phyloP scores from a whole-genome alignment of 2,888 invertebrate species.

The Andrena bicolor region DNA sequence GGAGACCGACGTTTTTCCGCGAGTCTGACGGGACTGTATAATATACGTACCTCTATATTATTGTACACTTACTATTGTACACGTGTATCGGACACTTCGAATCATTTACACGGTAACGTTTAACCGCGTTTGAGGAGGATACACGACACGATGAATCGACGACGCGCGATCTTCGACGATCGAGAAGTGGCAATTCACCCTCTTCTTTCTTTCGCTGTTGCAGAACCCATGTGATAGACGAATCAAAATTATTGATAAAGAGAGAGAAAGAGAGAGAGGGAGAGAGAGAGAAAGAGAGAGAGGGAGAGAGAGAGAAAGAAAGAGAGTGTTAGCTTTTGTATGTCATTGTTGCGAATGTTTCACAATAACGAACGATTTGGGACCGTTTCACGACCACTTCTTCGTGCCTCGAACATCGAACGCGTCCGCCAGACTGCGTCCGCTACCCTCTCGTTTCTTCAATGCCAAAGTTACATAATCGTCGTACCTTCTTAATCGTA shows the following conservation, averaged over 20 bases:
- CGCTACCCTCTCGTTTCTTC: slow-evolving; percentile 36
- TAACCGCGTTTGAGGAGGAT: slow-evolving; percentile 27
- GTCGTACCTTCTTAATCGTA: slow-evolving; percentile 30
- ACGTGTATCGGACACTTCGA: slow-evolving; percentile 28
- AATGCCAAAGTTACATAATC: slow-evolving; percentile 67
- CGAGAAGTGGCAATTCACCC: slow-evolving; percentile 5
- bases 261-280: neutral
- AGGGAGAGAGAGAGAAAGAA: no score
- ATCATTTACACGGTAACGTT: slow-evolving; percentile 7
- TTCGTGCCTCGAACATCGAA: slow-evolving; percentile 29
- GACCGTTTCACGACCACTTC: slow-evolving; percentile 19
- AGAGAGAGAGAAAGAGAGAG: no score
- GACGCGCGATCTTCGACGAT: slow-evolving; percentile 18
- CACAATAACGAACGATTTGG: neutral
- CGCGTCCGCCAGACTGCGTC: slow-evolving; percentile 19
- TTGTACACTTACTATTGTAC: slow-evolving; percentile 19
- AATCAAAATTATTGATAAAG: slow-evolving; percentile 44
- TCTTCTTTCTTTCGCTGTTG: neutral
- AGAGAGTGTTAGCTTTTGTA: slow-evolving; percentile 38
- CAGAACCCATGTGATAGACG: slow-evolving; percentile 38
- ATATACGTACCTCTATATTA: slow-evolving; percentile 56
- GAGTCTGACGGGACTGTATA: slow-evolving; percentile 58
- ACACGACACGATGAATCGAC: neutral
- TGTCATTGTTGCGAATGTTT: neutral
- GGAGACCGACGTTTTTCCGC: slow-evolving; percentile 63